These are phyloP conservation scores for Anseranas semipalmata DNA, from an alignment of 2,113 vertebrate genomes.

Conservation along the genomic window DNA sequence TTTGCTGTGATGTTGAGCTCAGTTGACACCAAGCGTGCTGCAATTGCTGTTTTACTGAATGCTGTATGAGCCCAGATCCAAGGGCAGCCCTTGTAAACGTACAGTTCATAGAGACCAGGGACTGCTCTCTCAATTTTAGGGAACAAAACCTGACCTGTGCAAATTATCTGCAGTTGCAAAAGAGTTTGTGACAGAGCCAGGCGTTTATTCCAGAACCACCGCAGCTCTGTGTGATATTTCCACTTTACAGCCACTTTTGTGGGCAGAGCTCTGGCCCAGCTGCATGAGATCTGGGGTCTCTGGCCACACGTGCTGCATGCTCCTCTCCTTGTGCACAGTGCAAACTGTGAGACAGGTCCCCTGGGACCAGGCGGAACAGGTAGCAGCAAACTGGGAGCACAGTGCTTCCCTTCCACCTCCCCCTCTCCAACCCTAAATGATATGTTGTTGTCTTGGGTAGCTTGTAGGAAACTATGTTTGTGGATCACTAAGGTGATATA, in stretches of 20 bases:
- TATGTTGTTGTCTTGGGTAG: neutral
- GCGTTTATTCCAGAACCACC: neutral
- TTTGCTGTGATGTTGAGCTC: neutral
- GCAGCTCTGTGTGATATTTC: neutral
- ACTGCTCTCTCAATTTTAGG: neutral
- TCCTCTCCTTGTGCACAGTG: accelerated
- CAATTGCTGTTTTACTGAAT: neutral
- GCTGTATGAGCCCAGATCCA: neutral
- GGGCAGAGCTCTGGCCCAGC: neutral
- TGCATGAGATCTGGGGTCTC: neutral
- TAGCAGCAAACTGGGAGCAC: neutral
- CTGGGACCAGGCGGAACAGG: neutral
- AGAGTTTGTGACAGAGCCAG: neutral
- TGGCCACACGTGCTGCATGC: accelerated
- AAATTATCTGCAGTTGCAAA: neutral
- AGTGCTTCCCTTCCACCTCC: neutral
- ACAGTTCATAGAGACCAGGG: neutral
- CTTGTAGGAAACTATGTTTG: neutral
- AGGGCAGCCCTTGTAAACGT: neutral
- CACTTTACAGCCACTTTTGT: neutral
- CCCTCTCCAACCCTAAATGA: neutral
- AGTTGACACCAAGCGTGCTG: neutral
- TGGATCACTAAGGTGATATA: neutral
- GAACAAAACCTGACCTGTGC: neutral
- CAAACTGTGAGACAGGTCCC: neutral